Conservation (phyloP, 1,140 invertebrate species). For the Dreissena polymorpha region DNA sequence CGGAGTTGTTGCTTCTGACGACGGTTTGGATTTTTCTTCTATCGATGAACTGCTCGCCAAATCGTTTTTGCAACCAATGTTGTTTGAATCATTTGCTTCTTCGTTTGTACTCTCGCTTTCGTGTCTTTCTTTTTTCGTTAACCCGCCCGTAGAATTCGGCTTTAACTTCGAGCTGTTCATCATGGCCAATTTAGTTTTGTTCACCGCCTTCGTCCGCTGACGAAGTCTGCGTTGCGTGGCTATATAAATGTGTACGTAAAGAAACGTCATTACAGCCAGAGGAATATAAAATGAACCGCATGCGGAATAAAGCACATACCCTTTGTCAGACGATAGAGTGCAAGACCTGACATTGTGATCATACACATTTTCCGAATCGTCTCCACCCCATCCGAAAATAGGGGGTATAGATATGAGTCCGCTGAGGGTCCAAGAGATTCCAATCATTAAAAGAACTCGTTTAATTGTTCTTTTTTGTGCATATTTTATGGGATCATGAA, state of each 20-base stretch:
- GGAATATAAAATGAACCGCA: slow-evolving; percentile 81
- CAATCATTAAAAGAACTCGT: slow-evolving; percentile 93
- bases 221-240: slow-evolving; percentile 61
- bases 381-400: slow-evolving; percentile 89
- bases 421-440: slow-evolving; percentile 93
- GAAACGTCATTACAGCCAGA: slow-evolving; percentile 77
- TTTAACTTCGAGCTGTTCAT: slow-evolving; percentile 18
- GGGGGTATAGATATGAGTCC: slow-evolving; percentile 96
- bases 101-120: slow-evolving; percentile 22
- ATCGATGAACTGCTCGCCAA: too few species aligned
- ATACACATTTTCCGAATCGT: slow-evolving; percentile 47
- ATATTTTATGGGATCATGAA: slow-evolving; percentile 98
- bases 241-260: slow-evolving; percentile 74
- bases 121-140: not conserved
- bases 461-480: slow-evolving; percentile 95
- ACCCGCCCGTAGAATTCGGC: not conserved
- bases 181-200: slow-evolving; percentile 39
- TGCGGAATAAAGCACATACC: slow-evolving; percentile 76
- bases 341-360: slow-evolving; percentile 62
- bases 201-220: slow-evolving; percentile 44
- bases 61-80: too few species aligned
- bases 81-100: not conserved
- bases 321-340: slow-evolving; percentile 73
- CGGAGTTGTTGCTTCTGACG: too few species aligned
- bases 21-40: too few species aligned